phyloP scores from a whole-genome alignment of 2,113 vertebrate species.

The Pipra filicauda region DNA sequence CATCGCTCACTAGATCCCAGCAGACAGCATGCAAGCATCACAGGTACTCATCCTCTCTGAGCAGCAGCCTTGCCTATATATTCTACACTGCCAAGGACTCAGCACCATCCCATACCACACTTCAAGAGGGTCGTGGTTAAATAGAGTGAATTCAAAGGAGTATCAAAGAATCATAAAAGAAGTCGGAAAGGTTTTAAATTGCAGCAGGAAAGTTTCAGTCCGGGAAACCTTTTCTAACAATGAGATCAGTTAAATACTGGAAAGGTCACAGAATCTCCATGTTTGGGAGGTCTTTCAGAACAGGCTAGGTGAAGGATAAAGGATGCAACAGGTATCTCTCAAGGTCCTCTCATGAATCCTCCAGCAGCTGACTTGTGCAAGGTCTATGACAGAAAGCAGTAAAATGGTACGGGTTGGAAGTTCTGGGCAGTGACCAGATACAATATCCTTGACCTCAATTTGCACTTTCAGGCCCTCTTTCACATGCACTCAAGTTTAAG shows the following conservation, averaged over 20 bases:
- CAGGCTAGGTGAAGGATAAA: background rate
- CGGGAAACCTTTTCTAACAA: background rate
- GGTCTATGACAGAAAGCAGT: background rate
- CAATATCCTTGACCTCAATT: background rate
- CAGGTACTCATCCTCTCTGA: background rate
- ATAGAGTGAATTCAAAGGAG: background rate
- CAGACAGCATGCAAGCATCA: background rate
- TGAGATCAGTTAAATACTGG: background rate
- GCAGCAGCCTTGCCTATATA: background rate
- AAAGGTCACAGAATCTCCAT: background rate
- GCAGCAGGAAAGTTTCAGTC: background rate
- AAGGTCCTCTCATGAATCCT: background rate
- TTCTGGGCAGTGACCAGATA: background rate
- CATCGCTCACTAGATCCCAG: rapidly evolving
- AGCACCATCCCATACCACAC: background rate
- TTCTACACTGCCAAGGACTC: background rate
- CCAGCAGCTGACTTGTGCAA: background rate
- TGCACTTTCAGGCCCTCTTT: background rate
- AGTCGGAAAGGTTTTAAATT: background rate
- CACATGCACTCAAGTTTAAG: background rate
- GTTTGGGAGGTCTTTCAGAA: background rate
- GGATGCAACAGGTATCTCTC: background rate
- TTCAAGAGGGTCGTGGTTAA: background rate
- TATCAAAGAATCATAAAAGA: background rate
- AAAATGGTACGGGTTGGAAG: background rate